Evolutionary conservation across 2,888 invertebrate genomes (phyloP).

Genomic region (Dermolepida albohirtum): DNA sequence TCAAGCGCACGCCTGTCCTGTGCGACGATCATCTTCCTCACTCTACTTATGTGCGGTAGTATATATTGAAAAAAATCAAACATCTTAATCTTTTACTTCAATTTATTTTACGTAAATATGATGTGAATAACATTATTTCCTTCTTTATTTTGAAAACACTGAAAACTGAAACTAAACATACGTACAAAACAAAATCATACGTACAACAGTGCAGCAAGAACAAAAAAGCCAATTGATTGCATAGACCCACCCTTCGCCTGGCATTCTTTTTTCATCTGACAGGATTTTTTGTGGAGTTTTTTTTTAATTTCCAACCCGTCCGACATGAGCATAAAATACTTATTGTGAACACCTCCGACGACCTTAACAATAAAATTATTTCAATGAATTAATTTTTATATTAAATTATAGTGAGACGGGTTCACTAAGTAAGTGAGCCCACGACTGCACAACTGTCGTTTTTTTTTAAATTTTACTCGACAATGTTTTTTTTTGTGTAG

Average conservation of each 20-base stretch:
- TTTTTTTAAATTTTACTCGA: conserved; percentile 28
- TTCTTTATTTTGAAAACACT: too few relatives aligned
- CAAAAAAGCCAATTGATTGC: conserved; percentile 51
- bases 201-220: conserved; percentile 46
- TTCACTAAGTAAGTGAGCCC: conserved; percentile 11
- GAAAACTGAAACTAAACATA: too few relatives aligned
- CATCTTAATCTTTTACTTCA: too few relatives aligned
- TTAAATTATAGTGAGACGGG: conserved; percentile 50
- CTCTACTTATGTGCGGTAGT: too few relatives aligned
- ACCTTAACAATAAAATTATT: conserved; percentile 41
- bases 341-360: conserved; percentile 42
- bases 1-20: too few relatives aligned
- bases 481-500: conserved; percentile 45
- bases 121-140: too few relatives aligned
- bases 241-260: conserved; percentile 48
- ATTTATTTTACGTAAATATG: too few relatives aligned
- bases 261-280: conserved; percentile 46
- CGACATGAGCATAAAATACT: conserved; percentile 25
- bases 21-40: too few relatives aligned
- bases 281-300: conserved; percentile 47
- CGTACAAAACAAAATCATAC: conserved; percentile 11
- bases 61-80: too few relatives aligned
- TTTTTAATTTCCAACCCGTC: conserved; percentile 26
- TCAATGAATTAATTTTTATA: conserved; percentile 48
- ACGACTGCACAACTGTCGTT: conserved; percentile 48